These are phyloP conservation scores for Eira barbara DNA, from an alignment of 2,113 vertebrate genomes.

Conservation along the genomic window DNA sequence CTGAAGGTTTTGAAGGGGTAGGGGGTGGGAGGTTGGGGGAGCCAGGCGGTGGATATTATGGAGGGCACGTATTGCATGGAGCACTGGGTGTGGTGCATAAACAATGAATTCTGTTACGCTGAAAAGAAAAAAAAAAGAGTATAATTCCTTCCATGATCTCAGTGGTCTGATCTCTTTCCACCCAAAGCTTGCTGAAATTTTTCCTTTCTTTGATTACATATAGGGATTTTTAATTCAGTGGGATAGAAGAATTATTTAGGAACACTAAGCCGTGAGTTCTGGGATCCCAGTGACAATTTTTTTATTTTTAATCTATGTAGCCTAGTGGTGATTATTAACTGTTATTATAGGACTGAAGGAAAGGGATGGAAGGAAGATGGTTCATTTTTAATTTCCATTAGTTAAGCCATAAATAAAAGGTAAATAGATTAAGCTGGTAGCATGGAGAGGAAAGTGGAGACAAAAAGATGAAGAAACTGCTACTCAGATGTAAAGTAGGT, in stretches of 20 bases:
- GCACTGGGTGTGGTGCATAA: too few species aligned
- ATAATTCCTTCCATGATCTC: not conserved
- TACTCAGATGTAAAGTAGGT: not conserved
- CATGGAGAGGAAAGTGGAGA: not conserved
- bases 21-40: too few species aligned
- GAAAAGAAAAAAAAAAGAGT: too few species aligned
- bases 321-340: not conserved
- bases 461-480: not conserved
- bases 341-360: not conserved
- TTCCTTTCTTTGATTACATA: not conserved
- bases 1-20: too few species aligned
- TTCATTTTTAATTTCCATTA: not conserved
- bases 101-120: too few species aligned
- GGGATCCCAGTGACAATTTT: not conserved
- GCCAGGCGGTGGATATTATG: too few species aligned
- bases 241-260: not conserved
- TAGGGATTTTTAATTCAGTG: not conserved
- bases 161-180: not conserved
- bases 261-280: not conserved
- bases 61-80: too few species aligned
- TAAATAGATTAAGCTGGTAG: not conserved
- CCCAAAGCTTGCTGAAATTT: not conserved
- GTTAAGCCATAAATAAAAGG: not conserved
- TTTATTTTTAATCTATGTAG: not conserved
- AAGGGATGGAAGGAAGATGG: not conserved